Conservation (phyloP, 2,888 invertebrate genomes). For the Adineta ricciae region DNA sequence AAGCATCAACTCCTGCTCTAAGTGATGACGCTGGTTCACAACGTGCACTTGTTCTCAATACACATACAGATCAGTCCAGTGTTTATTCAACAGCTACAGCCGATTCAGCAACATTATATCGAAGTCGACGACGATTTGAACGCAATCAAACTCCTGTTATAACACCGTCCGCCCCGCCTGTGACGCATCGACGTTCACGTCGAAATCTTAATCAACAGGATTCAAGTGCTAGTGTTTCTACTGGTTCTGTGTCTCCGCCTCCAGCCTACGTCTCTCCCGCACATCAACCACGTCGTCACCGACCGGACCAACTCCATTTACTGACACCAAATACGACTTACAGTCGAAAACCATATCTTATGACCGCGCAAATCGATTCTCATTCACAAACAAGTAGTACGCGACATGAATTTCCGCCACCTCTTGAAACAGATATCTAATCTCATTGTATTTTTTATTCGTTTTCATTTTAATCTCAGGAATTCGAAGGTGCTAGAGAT, state of each 20-base stretch:
- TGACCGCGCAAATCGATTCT: neutral
- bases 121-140: neutral
- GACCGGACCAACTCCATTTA: neutral
- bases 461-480: neutral
- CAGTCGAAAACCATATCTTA: neutral
- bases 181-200: neutral
- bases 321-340: neutral
- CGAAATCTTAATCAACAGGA: neutral
- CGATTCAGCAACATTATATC: neutral
- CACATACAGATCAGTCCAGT: neutral
- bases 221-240: neutral
- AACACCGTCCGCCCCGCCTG: neutral
- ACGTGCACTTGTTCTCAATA: neutral
- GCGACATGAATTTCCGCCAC: neutral
- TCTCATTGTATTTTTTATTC: neutral
- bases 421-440: slow-evolving; percentile 6
- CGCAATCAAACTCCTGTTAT: neutral
- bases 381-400: neutral
- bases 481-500: neutral
- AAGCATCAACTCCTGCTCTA: neutral
- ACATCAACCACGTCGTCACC: neutral
- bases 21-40: slow-evolving; percentile 4
- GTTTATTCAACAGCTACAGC: neutral
- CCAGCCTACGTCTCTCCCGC: neutral
- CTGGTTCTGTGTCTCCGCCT: neutral